Conservation (phyloP, 2,797 vertebrate genomes). For the Eospalax fontanierii region DNA sequence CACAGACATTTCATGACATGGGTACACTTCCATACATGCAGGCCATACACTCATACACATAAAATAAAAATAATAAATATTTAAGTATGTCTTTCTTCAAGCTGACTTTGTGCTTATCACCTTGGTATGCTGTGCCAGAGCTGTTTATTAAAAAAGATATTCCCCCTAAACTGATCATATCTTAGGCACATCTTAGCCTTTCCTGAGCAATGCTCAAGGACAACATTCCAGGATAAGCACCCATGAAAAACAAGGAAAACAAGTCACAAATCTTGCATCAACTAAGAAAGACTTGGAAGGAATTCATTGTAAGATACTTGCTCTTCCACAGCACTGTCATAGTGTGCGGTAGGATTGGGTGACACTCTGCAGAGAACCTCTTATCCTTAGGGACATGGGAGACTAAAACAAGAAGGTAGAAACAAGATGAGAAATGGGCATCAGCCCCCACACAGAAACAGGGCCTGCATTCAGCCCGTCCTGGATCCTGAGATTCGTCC, state of each 20-base stretch:
- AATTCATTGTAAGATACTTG: neutral
- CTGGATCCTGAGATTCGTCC: neutral
- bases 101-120: neutral
- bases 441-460: neutral
- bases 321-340: neutral
- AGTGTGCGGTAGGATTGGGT: neutral
- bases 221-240: neutral
- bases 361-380: neutral
- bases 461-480: neutral
- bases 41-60: no score
- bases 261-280: slow-evolving; percentile 33
- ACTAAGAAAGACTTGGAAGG: neutral
- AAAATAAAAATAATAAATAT: no score
- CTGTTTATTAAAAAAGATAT: slow-evolving; percentile 32
- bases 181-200: slow-evolving; percentile 35
- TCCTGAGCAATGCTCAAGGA: neutral
- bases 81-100: slow-evolving; percentile 36
- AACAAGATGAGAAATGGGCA: slow-evolving; percentile 28
- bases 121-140: neutral
- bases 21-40: no score
- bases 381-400: slow-evolving; percentile 47
- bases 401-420: slow-evolving; percentile 52
- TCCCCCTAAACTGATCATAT: neutral
- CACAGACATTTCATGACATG: no score
- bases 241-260: neutral